A percentile compares a stretch with the other conserved stretches of the same genome.
phyloP scores from a whole-genome alignment of 2,888 invertebrate species.

The Caenorhabditis zanzibari region DNA sequence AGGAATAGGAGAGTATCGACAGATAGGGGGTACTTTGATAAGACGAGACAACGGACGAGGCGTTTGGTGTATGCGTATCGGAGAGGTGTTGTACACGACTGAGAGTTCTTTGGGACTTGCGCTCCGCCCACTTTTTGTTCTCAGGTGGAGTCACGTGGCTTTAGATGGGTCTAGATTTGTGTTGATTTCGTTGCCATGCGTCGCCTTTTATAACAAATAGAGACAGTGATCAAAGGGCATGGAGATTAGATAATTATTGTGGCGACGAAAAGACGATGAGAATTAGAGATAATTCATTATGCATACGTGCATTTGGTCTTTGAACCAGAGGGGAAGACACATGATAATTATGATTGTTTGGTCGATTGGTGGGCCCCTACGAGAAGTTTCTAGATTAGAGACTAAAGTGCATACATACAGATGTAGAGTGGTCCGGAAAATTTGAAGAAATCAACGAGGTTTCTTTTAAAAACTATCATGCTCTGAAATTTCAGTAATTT shows the following conservation, averaged over 20 bases:
- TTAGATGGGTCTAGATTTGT: slow-evolving; percentile 10
- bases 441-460: too few relatives aligned
- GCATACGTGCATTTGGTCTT: slow-evolving; percentile 51
- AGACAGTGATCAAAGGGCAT: background rate
- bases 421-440: background rate
- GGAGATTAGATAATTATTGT: slow-evolving; percentile 25
- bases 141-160: slow-evolving; percentile 27
- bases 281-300: slow-evolving; percentile 37
- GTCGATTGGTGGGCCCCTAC: background rate
- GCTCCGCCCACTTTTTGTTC: slow-evolving; percentile 36
- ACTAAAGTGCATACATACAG: slow-evolving; percentile 15
- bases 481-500: too few relatives aligned
- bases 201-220: background rate
- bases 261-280: background rate
- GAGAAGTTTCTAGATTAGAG: background rate
- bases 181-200: slow-evolving; percentile 22
- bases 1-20: background rate
- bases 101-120: slow-evolving; percentile 53
- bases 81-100: slow-evolving; percentile 13
- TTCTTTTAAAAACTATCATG: too few relatives aligned
- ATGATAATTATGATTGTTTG: slow-evolving; percentile 25
- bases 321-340: slow-evolving; percentile 11
- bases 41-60: slow-evolving; percentile 8
- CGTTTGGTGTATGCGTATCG: background rate
- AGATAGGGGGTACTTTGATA: slow-evolving; percentile 32